Base-by-base conservation (phyloP, 2,797 vertebrate genomes). In the Cottoperca gobio region DNA sequence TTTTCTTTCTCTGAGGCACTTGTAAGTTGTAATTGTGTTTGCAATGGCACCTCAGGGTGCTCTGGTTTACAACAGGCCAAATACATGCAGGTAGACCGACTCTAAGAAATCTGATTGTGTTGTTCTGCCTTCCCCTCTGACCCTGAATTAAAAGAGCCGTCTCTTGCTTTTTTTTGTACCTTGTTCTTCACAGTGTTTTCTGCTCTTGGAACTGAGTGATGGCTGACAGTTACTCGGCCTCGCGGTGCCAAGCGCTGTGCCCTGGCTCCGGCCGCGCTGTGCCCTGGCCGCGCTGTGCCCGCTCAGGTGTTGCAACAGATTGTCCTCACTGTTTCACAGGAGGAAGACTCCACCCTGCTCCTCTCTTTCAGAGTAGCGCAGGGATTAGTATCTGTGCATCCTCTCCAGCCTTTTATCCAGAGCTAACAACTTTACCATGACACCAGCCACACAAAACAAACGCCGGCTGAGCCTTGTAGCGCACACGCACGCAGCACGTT, bases 241-340 rank as follows among this genome's bases (percentile, higher is more conserved):
- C 39, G 52, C 81, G 35, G 37, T 64, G 77, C 74, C 70, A 63
- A 48, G 82, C 37, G 76, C 74, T 62, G 66, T 74, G 76, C 70
- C 76, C 85, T 43, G 9, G 8, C 52, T 73, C 54, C 74, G 82
- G 69, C 71, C 21, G 39, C 16, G 24, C 65, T 58, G 72, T 65
- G 75, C 64, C 80, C 54, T 74, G 82, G 69, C 71, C 21, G 39
- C 16, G 24, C 65, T 58, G 72, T 65, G 75, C 64, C 83, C 1
- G 64, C 82, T 89, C 86, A 81, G 88, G 82, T 88, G 86, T 79
- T 83, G 81, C 89, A 86, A 83, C 91, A 89, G 89, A 91, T 86
- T 88, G 88, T 87, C 85, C 76, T 50, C 60, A 53, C 77, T 83
- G 87, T 83, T 88, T 85, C 85, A 84, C 85, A 83, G 85, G 77